These are phyloP conservation scores for Acipenser ruthenus DNA, from an alignment of 2,797 vertebrate genomes.

Conservation along the genomic window DNA sequence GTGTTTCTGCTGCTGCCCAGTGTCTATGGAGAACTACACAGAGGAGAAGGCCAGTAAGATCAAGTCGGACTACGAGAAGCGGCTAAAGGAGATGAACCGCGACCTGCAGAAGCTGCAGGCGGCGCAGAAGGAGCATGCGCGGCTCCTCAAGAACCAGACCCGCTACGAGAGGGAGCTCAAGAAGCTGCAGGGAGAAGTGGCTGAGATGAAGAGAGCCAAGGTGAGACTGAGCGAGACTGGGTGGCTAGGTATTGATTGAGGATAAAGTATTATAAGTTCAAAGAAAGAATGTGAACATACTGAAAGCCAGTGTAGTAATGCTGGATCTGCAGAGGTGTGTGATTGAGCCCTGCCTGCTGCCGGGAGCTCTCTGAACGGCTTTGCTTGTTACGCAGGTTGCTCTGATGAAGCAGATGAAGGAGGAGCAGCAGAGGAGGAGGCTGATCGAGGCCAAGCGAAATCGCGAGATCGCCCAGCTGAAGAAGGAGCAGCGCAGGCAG, in stretches of 20 bases:
- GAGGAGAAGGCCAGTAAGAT: conserved; percentile 91
- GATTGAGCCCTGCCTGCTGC: neutral
- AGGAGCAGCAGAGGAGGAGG: conserved; percentile 87
- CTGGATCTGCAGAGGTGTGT: neutral
- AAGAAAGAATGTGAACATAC: no score
- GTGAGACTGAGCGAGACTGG: conserved; percentile 39
- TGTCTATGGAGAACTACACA: conserved; percentile 96
- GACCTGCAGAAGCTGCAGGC: conserved; percentile 89
- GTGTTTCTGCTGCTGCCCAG: conserved; percentile 42
- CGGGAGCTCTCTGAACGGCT: neutral
- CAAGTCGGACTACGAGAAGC: conserved; percentile 88
- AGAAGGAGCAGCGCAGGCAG: conserved; percentile 91
- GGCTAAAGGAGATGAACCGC: conserved; percentile 92
- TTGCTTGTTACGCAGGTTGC: conserved; percentile 58
- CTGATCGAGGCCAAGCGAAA: conserved; percentile 87
- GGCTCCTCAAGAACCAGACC: conserved; percentile 90
- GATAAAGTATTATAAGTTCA: neutral
- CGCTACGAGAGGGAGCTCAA: conserved; percentile 89
- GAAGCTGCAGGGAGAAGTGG: conserved; percentile 85
- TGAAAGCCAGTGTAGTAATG: neutral
- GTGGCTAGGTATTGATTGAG: neutral
- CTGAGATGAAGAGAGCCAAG: conserved; percentile 97
- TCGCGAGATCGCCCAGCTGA: conserved; percentile 89
- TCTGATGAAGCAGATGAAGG: conserved; percentile 97
- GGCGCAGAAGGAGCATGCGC: conserved; percentile 87